Evolutionary conservation across 2,113 vertebrate species (phyloP).

Genomic region (Hippocampus abdominalis): DNA sequence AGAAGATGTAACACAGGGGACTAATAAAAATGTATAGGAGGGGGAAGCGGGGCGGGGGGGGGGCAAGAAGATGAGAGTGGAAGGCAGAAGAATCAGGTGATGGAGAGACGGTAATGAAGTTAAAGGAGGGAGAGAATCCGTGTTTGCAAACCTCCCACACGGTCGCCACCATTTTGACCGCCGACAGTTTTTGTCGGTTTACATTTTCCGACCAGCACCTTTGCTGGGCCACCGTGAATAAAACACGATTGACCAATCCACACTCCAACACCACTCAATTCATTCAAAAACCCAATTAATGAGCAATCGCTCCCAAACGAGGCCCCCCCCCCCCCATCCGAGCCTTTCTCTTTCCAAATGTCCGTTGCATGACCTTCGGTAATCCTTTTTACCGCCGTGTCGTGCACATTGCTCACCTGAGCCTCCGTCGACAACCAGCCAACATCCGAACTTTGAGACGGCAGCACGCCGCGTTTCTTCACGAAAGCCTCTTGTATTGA

Average conservation of each 20-base stretch:
- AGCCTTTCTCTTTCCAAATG: slow-evolving; percentile 1
- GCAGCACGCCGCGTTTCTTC: slow-evolving; percentile 39
- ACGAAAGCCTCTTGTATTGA: slow-evolving; percentile 56
- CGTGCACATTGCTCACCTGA: slow-evolving; percentile 33
- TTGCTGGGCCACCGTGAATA: too few relatives aligned
- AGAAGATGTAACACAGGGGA: neutral
- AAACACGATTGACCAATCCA: neutral
- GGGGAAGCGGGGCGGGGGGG: too few relatives aligned
- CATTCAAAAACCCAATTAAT: slow-evolving; percentile 3
- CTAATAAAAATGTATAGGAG: slow-evolving; percentile 6
- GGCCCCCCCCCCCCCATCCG: neutral
- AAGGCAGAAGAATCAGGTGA: neutral
- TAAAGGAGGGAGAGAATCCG: neutral
- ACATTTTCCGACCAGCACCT: too few relatives aligned
- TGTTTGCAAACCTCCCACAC: neutral
- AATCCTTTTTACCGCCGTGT: neutral
- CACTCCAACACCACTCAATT: neutral
- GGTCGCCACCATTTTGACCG: neutral
- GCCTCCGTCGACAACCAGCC: slow-evolving; percentile 29
- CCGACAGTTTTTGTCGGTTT: neutral
- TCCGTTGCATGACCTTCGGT: slow-evolving; percentile 10
- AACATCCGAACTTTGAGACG: slow-evolving; percentile 25
- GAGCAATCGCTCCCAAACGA: slow-evolving; percentile 5
- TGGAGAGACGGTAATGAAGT: neutral
- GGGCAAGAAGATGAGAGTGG: neutral